Evolutionary conservation across 1,140 invertebrate species (phyloP).

Genomic region (Diachasma alloeum): DNA sequence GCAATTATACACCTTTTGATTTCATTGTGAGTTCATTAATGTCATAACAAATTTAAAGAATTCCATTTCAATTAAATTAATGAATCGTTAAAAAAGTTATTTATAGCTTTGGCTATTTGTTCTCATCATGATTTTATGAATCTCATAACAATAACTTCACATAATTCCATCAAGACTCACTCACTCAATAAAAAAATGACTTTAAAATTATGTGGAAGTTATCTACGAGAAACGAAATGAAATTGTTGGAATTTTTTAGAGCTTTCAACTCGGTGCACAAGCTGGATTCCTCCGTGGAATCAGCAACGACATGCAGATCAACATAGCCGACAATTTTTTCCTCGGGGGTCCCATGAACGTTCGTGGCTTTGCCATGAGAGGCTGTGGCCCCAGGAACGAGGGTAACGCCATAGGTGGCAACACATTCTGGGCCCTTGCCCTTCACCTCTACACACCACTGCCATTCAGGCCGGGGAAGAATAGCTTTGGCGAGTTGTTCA

Average conservation of each 20-base stretch:
- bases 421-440: constrained; percentile 80
- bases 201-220: too few relatives aligned
- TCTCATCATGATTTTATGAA: too few relatives aligned
- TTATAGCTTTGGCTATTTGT: too few relatives aligned
- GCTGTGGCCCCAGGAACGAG: constrained; percentile 82
- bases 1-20: constrained; percentile 74
- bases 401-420: constrained; percentile 75
- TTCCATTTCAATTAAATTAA: not conserved
- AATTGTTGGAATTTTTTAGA: constrained; percentile 62
- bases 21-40: constrained; percentile 70
- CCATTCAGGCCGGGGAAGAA: constrained; percentile 81
- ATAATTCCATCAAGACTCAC: too few relatives aligned
- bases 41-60: not conserved
- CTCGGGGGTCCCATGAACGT: constrained; percentile 86
- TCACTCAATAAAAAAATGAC: too few relatives aligned
- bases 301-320: constrained; percentile 70
- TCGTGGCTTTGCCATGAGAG: constrained; percentile 83
- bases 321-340: constrained; percentile 83
- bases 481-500: constrained; percentile 81
- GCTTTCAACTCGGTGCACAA: constrained; percentile 76
- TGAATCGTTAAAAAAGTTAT: too few relatives aligned
- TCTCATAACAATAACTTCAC: too few relatives aligned
- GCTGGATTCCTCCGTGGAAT: constrained; percentile 75
- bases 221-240: too few relatives aligned
- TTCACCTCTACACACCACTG: constrained; percentile 85